Evolutionary conservation across 2,113 vertebrate species (phyloP), one percentile per base, ranked within the genome.

Genomic region (Callipepla squamata): DNA sequence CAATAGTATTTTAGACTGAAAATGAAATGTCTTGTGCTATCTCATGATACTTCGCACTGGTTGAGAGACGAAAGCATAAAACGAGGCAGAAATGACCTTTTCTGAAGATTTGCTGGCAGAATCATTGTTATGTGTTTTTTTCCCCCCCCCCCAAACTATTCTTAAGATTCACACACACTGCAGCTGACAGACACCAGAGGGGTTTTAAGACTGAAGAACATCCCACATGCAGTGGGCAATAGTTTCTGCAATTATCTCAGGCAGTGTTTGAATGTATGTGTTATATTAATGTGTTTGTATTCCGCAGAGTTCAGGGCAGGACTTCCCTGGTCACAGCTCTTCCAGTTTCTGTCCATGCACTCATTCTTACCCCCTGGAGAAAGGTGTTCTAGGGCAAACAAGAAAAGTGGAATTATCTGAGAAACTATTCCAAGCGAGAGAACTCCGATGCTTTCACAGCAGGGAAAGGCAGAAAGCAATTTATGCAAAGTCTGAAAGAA

Each of bases 171-270:
- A 11, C 0, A 1, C 8, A 19, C 23, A 34, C 51, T 65, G 67
- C 58, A 72, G 62, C 36, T 75, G 78, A 61, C 13, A 48, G 0
- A 38, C 45, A 57, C 17, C 28, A 36, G 28, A 1, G 15, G 4
- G 16, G 14, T 6, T 26, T 69, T 47, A 36, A 36, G 74, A 23
- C 11, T n/a, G 30, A 53, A 3, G 22, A 13, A 18, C 23, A 3
- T 4, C 13, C 32, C 34, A 14, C 2, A 2, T 1, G 13, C 44
- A 23, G 28, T 4, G 6, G 58, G 25, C 30, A 73, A 18, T 3
- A 16, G 2, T 13, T 67, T 8, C 23, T 25, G 3, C 5, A 22
- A 20, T 0, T 66, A n/a, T 34, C 50, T 16, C n/a, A 45, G 22
- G 8, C 38, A 53, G 11, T 61, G 23, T 32, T 32, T 40, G 8